Evolutionary conservation across 2,888 invertebrate species (phyloP).

Genomic region (Pristionchus fissidentatus): DNA sequence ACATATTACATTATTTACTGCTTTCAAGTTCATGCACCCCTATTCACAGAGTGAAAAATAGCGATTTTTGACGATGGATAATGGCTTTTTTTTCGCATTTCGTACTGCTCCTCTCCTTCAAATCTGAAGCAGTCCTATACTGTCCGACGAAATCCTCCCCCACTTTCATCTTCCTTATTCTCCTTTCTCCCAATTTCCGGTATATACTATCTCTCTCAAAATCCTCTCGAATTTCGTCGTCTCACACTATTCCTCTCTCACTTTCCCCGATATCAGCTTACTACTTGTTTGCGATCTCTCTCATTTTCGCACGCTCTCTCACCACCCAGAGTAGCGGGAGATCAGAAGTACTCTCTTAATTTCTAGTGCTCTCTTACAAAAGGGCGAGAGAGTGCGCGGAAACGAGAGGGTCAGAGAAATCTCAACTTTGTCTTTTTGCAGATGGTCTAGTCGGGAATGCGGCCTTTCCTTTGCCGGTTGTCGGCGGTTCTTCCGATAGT

Average conservation of each 20-base stretch:
- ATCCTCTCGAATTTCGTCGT: conserved; percentile 32
- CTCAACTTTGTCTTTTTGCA: neutral
- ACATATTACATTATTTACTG: no score
- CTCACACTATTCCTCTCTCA: conserved; percentile 1
- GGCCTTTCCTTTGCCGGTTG: neutral
- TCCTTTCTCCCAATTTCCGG: conserved; percentile 16
- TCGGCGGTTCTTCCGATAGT: neutral
- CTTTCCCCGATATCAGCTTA: conserved; percentile 40
- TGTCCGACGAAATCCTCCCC: no score
- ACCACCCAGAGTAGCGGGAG: neutral
- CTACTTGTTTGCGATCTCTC: neutral
- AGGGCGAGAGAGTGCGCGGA: no score
- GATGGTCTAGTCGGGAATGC: conserved; percentile 21
- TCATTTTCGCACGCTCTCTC: neutral
- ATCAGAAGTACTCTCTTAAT: neutral
- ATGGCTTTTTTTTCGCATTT: no score
- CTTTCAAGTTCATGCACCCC: no score
- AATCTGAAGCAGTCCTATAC: neutral
- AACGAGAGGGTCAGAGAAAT: neutral
- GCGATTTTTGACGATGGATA: no score
- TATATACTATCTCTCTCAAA: conserved; percentile 12
- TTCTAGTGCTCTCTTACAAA: neutral
- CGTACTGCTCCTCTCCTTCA: neutral
- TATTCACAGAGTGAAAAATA: no score
- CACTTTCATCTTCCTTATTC: neutral